phyloP scores from a whole-genome alignment of 64 coral and sea anemone species.

The Actinia tenebrosa region DNA sequence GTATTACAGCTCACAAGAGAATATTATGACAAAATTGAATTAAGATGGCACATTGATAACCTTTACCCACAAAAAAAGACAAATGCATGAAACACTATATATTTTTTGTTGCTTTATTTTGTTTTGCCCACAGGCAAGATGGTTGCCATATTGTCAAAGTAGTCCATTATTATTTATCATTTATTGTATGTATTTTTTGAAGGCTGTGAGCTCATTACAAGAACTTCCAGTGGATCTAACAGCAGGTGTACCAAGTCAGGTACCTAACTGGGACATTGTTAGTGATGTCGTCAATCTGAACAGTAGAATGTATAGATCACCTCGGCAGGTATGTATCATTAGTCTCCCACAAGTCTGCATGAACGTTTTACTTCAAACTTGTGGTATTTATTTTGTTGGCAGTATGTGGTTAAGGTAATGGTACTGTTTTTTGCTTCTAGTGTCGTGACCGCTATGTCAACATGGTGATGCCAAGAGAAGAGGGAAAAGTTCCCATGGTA shows the following conservation, averaged over 20 bases:
- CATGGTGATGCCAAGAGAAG: conserved; percentile 94
- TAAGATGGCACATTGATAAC: too few species aligned
- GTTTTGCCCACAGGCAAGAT: too few species aligned
- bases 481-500: conserved; percentile 94
- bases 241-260: conserved; percentile 81
- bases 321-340: conserved; percentile 60
- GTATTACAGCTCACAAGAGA: too few species aligned
- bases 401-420: not conserved
- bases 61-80: too few species aligned
- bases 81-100: too few species aligned
- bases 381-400: too few species aligned
- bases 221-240: conserved; percentile 92
- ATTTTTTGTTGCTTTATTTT: too few species aligned
- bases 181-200: not conserved
- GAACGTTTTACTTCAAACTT: too few species aligned
- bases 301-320: conserved; percentile 82
- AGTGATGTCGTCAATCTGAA: conserved; percentile 91
- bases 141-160: too few species aligned
- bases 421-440: conserved; percentile 22
- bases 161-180: too few species aligned
- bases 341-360: not conserved
- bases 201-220: conserved; percentile 94
- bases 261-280: conserved; percentile 96
- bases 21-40: too few species aligned
- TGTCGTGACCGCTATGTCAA: conserved; percentile 96